Evolutionary conservation across 2,797 vertebrate genomes (phyloP).

Genomic region (Poecile montanus): DNA sequence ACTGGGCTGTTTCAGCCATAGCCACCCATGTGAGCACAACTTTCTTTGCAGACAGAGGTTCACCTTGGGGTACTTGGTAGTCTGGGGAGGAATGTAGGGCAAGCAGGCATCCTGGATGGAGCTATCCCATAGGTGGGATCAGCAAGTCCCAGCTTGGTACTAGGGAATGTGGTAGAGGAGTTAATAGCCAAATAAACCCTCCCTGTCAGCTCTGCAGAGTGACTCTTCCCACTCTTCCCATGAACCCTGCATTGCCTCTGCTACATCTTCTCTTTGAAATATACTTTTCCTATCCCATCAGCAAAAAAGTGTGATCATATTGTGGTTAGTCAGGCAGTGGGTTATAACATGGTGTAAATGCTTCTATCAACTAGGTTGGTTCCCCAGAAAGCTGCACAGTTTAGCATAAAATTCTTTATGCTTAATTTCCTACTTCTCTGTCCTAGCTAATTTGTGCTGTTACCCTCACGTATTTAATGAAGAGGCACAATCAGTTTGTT

Average conservation of each 20-base stretch:
- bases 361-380: neutral
- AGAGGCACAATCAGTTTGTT: neutral
- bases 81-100: neutral
- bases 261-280: neutral
- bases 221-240: neutral
- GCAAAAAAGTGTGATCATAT: neutral
- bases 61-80: neutral
- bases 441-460: neutral
- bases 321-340: neutral
- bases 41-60: neutral
- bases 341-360: neutral
- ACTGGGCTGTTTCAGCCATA: neutral
- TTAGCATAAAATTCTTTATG: neutral
- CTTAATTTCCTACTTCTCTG: neutral
- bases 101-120: neutral
- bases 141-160: neutral
- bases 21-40: accelerated
- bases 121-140: neutral
- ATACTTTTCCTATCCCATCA: neutral
- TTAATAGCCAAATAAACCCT: neutral
- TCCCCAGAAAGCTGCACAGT: neutral
- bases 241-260: neutral
- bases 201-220: neutral
- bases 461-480: neutral
- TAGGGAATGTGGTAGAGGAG: neutral